Evolutionary conservation across 1,140 invertebrate species (phyloP), one percentile per base, ranked within the genome.

Genomic region (Drosophila sucinea): DNA sequence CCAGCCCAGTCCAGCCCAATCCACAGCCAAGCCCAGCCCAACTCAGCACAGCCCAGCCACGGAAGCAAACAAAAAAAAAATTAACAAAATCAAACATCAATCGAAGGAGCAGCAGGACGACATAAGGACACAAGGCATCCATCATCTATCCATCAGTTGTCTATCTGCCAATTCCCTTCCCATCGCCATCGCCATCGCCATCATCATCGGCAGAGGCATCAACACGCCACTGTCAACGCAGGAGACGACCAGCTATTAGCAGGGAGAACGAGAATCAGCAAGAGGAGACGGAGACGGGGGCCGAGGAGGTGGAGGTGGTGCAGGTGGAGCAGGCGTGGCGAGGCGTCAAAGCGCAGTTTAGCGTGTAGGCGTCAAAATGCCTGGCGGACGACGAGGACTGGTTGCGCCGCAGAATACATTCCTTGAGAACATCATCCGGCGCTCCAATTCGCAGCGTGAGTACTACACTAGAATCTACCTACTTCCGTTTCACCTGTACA

Each of bases 321-420:
- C 29, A 32, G 56, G 41, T 40, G 44, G 35, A 33, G 64, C 44
- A 67, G 70, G 10, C 23, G 54, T 38, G 32, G 38, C 58, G 79
- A 57, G 54, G 38, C 44, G 78, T 64, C 41, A 72, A 64, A 70
- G 66, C 79, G 63, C 68, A 67, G 76, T 71, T 67, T 79, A 78
- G 69, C 71, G 70, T 77, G 67, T 77, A 83, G 83, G 76, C 79
- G 77, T 60, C 90, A 96, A 94, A 94, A 98, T 98, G 97, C 97
- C 97, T 93, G 97, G 97, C 92, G 97, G 97, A 93, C 95, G 97
- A 92, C 95, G 97, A 95, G 99, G 98, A 93, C 96, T 99, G 83
- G 98, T 99, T 91, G 98, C 99, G 94, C 99, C 99, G 90, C 98
- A 99, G 94, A 99, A 99, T 93, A 99, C 99, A 82, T 99, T 99